Evolutionary conservation across 92 coral and sea anemone genomes (phyloP).

Genomic region (Bergia puertoricense): DNA sequence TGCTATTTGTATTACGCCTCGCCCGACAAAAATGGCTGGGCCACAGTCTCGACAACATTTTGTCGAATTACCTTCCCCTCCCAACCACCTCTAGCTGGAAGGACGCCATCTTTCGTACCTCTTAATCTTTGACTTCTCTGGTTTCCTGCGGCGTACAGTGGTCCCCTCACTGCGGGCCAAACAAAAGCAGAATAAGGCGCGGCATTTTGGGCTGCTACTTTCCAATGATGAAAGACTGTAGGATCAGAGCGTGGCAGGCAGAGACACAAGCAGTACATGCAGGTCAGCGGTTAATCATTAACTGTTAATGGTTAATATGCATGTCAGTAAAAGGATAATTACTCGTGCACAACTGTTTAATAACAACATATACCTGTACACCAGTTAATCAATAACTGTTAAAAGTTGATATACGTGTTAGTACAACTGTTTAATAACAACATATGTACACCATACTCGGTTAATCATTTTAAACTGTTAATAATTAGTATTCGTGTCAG

Average conservation of each 20-base stretch:
- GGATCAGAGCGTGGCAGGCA: conserved; percentile 58
- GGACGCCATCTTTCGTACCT: conserved; percentile 46
- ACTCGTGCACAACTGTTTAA: neutral
- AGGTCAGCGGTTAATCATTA: conserved; percentile 40
- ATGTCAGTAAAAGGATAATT: conserved; percentile 1
- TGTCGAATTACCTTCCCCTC: neutral
- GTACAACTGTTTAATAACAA: too few relatives aligned
- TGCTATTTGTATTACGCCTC: too few relatives aligned
- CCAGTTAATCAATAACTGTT: too few relatives aligned
- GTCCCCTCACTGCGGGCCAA: conserved; percentile 80
- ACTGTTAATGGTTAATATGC: conserved; percentile 28
- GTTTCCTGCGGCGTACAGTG: conserved; percentile 86
- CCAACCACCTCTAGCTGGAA: neutral
- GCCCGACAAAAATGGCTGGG: neutral
- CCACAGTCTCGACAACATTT: neutral
- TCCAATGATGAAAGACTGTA: conserved; percentile 59
- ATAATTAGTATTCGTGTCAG: too few relatives aligned
- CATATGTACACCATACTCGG: too few relatives aligned
- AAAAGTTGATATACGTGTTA: too few relatives aligned
- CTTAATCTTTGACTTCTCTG: conserved; percentile 67
- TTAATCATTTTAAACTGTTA: too few relatives aligned
- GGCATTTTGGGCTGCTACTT: conserved; percentile 59
- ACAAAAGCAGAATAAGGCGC: conserved; percentile 67
- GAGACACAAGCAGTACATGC: conserved; percentile 45
- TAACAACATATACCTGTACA: too few relatives aligned